These are phyloP conservation scores for Sylvietta virens DNA, from an alignment of 2,113 vertebrate genomes.

Conservation along the genomic window DNA sequence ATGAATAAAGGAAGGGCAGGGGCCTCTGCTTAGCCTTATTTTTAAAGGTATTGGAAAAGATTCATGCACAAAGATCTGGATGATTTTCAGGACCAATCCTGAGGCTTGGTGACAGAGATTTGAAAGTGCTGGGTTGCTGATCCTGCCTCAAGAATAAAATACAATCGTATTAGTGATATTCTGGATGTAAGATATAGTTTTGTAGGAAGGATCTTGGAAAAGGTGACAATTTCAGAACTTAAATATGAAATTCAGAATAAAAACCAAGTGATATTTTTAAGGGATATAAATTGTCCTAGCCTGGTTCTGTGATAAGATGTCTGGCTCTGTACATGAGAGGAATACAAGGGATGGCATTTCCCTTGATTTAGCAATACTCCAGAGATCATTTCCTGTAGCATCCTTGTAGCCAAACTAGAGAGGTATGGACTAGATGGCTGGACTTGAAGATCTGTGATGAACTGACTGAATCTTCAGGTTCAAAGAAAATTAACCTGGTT, in stretches of 20 bases:
- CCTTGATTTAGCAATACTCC: not conserved
- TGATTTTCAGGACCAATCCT: not conserved
- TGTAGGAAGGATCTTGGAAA: not conserved
- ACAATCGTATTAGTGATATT: not conserved
- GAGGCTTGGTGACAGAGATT: not conserved
- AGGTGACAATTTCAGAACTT: not conserved
- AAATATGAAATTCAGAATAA: not conserved
- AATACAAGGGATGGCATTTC: not conserved
- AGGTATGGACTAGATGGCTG: not conserved
- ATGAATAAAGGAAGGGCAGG: not conserved
- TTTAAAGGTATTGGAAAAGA: not conserved
- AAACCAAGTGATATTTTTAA: not conserved
- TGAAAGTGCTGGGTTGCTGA: not conserved
- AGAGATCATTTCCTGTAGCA: not conserved
- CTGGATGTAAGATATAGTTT: not conserved
- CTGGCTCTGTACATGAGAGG: not conserved
- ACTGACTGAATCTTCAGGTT: not conserved
- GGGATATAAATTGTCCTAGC: not conserved
- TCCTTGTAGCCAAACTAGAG: not conserved
- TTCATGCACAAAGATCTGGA: not conserved
- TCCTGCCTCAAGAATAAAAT: not conserved
- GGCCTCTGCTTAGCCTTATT: not conserved
- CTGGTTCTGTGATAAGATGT: not conserved
- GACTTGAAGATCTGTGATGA: not conserved
- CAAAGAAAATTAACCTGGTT: not conserved